Base-by-base conservation (phyloP, 53 echinoderm and acorn worm genomes). In the Temnopleurus reevesii region DNA sequence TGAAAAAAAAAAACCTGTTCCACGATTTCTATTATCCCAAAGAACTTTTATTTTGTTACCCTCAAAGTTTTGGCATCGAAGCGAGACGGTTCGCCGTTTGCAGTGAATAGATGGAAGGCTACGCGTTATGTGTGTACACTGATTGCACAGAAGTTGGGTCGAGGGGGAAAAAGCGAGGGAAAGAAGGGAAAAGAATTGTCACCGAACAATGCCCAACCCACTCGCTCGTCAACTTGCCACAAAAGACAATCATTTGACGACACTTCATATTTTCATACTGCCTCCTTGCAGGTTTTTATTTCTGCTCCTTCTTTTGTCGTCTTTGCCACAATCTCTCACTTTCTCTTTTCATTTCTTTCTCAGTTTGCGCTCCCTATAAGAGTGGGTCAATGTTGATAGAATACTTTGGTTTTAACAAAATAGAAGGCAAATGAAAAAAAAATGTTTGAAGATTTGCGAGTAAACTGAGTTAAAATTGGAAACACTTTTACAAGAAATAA, bases 191-290 rank as follows among this genome's bases (percentile, higher is more conserved):
- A 18, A 15, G 71, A 38, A 9, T 10, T 71, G 71, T 71, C 71
- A 21, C 71, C 71, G 23, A 71, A 71, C 41, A 71, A 43, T 71
- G 71, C 71, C 71, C 71, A 71, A 71, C 71, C 71, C 71, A 65
- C 71, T 21, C 43, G 41, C 21, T 71, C 21, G 63, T 71, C 41
- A 71, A 71, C 23, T n/a, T 18, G 7, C 21, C 38, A 71, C 71
- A 71, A 41, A 41, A 41, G 71, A 71, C 36, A 41, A 71, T 71
- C 2, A 41, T 71, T 71, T 71, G 71, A 71, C 38, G 71, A 41
- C 71, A 71, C 71, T 36, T 71, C n/a, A n/a, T n/a, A 41, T 71
- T 43, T 66, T 71, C 19, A 71, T 41, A 38, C 21, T 71, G 21
- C 43, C 8, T 71, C 41, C 71, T 71, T 71, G 23, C 38, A 71